Evolutionary conservation across 2,113 vertebrate species (phyloP), one percentile per base, ranked within the genome.

Genomic region (Ursus arctos): DNA sequence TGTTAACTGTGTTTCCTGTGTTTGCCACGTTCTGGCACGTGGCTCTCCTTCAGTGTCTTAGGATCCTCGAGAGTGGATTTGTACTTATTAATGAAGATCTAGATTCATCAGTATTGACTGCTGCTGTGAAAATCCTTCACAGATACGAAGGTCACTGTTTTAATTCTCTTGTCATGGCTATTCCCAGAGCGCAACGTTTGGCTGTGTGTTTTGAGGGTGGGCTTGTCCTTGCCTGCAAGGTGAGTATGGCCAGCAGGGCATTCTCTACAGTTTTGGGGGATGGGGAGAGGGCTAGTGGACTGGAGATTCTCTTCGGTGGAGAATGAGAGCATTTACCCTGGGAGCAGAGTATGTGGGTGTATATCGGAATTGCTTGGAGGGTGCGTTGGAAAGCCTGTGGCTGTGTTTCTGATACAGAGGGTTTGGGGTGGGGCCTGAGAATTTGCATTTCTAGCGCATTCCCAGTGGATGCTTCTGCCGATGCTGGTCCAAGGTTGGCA

Each of bases 41-140:
- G 31, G 7, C 40, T 87, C 82, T 49, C 80, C 59, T 82, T 13
- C 43, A 3, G 0, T 6, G 24, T 55, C 80, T 40, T 13, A 9
- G 9, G 24, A 49, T 43, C 57, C 63, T 3, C 49, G 40, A 0
- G 1, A 18, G 13, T 89, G 84, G n/a, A 6, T 24, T 79, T 59
- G 0, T 33, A 18, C 55, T 47, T n/a, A 28, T 3, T 0, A 0
- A 1, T 1, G 36, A 31, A 49, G 31, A 57, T 55, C 84, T 16
- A 7, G 57, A 18, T 33, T 53, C 6, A 81, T 61, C 21, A 0
- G 18, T 12, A 9, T 2, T 1, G 1, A 6, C 14, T 2, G 22
- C 67, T 47, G 9, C 22, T 15, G 33, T 11, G 55, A 47, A 12
- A 3, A 1, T 40, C 47, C 18, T 80, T 49, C 6, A 26, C 14